Conservation (phyloP, 1,140 invertebrate genomes). For the Papilio aristodemus region DNA sequence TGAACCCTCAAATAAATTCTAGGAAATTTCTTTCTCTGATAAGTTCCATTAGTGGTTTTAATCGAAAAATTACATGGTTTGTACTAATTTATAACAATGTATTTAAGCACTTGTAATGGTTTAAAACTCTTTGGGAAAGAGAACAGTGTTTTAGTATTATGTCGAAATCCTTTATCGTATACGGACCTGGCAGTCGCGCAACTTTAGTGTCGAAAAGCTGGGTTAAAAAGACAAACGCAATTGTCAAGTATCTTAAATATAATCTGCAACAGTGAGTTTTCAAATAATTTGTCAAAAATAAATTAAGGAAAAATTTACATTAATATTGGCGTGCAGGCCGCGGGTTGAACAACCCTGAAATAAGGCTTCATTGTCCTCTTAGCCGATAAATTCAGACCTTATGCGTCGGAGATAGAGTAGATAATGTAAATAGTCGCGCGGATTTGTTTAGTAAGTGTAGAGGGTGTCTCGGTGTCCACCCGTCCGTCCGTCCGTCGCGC, state of each 20-base stretch:
- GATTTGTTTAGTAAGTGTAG: background rate
- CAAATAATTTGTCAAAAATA: background rate
- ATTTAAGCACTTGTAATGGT: too few species aligned
- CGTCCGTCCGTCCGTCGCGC: background rate
- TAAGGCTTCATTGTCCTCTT: background rate
- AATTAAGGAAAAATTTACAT: background rate
- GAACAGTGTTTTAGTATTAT: too few species aligned
- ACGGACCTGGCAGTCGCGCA: too few species aligned
- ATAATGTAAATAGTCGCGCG: background rate
- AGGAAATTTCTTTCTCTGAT: too few species aligned
- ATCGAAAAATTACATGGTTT: too few species aligned
- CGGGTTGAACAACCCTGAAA: conserved; percentile 5
- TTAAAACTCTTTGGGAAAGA: too few species aligned
- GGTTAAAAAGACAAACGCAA: too few species aligned
- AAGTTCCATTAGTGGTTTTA: too few species aligned
- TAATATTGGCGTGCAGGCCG: background rate
- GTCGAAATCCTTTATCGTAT: too few species aligned
- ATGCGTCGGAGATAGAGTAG: background rate
- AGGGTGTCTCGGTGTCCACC: conserved; percentile 3
- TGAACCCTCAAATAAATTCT: too few species aligned
- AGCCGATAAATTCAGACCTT: background rate
- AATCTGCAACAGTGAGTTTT: background rate
- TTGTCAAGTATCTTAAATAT: background rate
- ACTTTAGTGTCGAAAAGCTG: too few species aligned
- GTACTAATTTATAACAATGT: too few species aligned